phyloP scores from a whole-genome alignment of 2,888 invertebrate genomes.

The Lordiphosa fenestrarum region DNA sequence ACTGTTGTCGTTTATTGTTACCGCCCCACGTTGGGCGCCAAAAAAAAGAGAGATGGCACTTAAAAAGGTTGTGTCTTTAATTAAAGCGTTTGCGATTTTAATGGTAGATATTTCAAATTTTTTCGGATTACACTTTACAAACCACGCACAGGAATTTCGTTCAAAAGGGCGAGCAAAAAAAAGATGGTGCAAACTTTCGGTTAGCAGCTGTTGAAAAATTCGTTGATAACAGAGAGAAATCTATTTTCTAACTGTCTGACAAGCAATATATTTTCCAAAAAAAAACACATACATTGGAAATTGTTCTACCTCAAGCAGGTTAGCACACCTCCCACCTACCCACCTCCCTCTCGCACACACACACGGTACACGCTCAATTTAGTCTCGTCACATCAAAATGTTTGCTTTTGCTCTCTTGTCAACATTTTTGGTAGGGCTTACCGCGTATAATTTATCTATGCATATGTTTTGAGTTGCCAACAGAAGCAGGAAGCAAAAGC shows the following conservation, averaged over 20 bases:
- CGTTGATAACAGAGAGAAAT: slow-evolving; percentile 18
- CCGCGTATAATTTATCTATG: slow-evolving; percentile 73
- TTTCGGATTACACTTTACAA: too few species aligned
- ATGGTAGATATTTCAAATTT: slow-evolving; percentile 9
- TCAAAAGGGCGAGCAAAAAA: too few species aligned
- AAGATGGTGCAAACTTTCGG: too few species aligned
- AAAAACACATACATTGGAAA: slow-evolving; percentile 14
- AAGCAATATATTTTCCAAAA: slow-evolving; percentile 54
- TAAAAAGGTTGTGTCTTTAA: slow-evolving; percentile 5
- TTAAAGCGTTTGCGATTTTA: slow-evolving; percentile 11
- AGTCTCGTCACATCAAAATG: slow-evolving; percentile 71
- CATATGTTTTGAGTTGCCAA: slow-evolving; percentile 71
- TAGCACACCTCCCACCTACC: slow-evolving; percentile 15
- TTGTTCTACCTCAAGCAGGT: slow-evolving; percentile 20
- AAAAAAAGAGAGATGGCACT: slow-evolving; percentile 6
- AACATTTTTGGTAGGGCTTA: slow-evolving; percentile 63
- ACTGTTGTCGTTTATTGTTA: slow-evolving; percentile 69
- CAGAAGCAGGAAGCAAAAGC: slow-evolving; percentile 39
- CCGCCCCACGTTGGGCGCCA: slow-evolving; percentile 10
- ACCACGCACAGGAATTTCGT: too few species aligned
- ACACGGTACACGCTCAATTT: slow-evolving; percentile 60
- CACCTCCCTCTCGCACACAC: background rate
- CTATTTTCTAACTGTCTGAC: slow-evolving; percentile 73
- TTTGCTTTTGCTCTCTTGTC: slow-evolving; percentile 42
- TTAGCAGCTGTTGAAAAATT: too few species aligned